Evolutionary conservation across 2,113 vertebrate genomes (phyloP).

Genomic region (Sebastes schlegelii): DNA sequence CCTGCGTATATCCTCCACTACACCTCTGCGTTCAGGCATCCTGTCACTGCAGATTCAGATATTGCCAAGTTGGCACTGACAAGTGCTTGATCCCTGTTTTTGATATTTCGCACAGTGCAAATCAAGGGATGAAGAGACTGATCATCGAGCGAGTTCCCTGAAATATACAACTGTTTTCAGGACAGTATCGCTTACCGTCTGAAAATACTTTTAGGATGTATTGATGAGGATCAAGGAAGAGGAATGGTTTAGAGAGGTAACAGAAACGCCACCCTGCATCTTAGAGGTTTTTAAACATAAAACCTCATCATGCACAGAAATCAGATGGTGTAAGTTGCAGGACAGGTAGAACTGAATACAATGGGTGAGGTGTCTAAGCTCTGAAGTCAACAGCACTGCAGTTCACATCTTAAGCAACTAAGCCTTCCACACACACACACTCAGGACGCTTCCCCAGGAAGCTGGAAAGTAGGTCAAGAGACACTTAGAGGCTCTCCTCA

Average conservation of each 20-base stretch:
- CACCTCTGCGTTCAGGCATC: too few species aligned
- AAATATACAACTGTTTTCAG: too few species aligned
- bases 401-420: conserved; percentile 18
- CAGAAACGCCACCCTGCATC: neutral
- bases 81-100: too few species aligned
- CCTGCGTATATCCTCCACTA: too few species aligned
- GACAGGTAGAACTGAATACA: conserved; percentile 7
- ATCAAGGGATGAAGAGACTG: too few species aligned
- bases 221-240: neutral
- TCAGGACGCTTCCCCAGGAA: conserved; percentile 45
- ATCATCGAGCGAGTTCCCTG: too few species aligned
- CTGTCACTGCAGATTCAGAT: neutral
- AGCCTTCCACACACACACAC: conserved; percentile 35
- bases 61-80: too few species aligned
- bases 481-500: conserved; percentile 19
- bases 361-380: conserved; percentile 7
- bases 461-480: conserved; percentile 56
- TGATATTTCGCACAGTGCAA: too few species aligned
- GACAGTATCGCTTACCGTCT: too few species aligned
- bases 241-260: neutral
- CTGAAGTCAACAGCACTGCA: conserved; percentile 10
- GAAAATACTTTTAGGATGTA: too few species aligned
- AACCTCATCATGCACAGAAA: neutral
- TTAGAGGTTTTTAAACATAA: neutral
- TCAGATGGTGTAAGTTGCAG: neutral